Conservation (phyloP, 2,797 vertebrate genomes). For the Pagetopsis macropterus region DNA sequence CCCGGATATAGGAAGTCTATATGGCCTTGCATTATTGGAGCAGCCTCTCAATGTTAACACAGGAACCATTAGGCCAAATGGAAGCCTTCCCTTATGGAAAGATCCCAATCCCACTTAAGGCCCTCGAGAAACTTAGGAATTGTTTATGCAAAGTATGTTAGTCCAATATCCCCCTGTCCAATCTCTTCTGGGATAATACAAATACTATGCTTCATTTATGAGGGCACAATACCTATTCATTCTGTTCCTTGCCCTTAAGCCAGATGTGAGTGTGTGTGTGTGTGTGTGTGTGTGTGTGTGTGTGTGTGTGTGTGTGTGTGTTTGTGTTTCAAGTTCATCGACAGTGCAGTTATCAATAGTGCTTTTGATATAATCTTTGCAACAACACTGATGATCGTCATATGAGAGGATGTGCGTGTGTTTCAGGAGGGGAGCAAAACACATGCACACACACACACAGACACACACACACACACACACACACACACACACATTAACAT, state of each 20-base stretch:
- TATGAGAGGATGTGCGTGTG: slow-evolving; percentile 63
- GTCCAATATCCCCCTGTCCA: slow-evolving; percentile 31
- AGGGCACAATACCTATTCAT: slow-evolving; percentile 24
- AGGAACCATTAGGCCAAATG: slow-evolving; percentile 74
- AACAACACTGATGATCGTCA: slow-evolving; percentile 75
- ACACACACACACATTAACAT: not conserved
- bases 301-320: not conserved
- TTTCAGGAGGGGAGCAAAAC: slow-evolving; percentile 20
- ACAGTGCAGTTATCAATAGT: slow-evolving; percentile 70
- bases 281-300: slow-evolving; percentile 9
- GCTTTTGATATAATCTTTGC: slow-evolving; percentile 70
- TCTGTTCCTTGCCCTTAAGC: not conserved
- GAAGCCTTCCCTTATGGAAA: slow-evolving; percentile 55
- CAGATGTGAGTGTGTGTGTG: slow-evolving; percentile 19
- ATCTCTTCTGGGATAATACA: slow-evolving; percentile 30
- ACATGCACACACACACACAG: no score
- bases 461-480: not conserved
- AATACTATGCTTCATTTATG: slow-evolving; percentile 11
- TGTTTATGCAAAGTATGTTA: slow-evolving; percentile 57
- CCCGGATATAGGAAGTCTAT: slow-evolving; percentile 49
- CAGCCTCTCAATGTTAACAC: slow-evolving; percentile 52
- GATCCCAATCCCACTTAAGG: slow-evolving; percentile 61
- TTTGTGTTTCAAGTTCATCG: slow-evolving; percentile 39
- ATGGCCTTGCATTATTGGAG: slow-evolving; percentile 48
- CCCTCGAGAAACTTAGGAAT: slow-evolving; percentile 49